phyloP scores from a whole-genome alignment of 2,888 invertebrate genomes.

The Drosophila maculinotata region DNA sequence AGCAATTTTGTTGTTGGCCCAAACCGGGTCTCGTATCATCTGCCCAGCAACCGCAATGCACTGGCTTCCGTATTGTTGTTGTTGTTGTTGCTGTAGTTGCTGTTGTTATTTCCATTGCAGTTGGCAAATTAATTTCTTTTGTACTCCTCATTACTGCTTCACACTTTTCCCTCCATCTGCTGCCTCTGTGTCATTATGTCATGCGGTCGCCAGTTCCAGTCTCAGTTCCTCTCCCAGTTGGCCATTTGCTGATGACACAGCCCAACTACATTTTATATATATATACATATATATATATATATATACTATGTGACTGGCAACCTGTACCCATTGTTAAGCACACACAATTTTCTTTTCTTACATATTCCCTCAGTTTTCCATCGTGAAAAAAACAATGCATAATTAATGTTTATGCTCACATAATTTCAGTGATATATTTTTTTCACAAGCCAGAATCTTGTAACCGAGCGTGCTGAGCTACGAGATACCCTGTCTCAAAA shows the following conservation, averaged over 20 bases:
- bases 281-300: not conserved
- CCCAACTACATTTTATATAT: not conserved
- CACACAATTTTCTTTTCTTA: conserved; percentile 25
- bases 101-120: conserved; percentile 11
- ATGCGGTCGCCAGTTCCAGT: conserved; percentile 49
- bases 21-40: conserved; percentile 29
- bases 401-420: conserved; percentile 40
- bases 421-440: conserved; percentile 35
- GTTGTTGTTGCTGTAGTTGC: conserved; percentile 6
- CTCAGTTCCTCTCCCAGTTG: conserved; percentile 15
- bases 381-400: no score
- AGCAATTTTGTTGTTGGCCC: conserved; percentile 13
- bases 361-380: conserved; percentile 27
- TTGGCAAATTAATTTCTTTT: conserved; percentile 47
- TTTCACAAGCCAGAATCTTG: not conserved
- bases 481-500: conserved; percentile 4
- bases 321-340: conserved; percentile 20
- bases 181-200: conserved; percentile 64
- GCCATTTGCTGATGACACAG: conserved; percentile 34
- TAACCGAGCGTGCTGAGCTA: not conserved
- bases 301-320: not conserved
- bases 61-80: conserved; percentile 49
- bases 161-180: conserved; percentile 24
- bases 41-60: no score
- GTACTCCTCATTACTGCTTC: conserved; percentile 22